Conservation (phyloP, 2,888 invertebrate species). For the Hypena proboscidalis region DNA sequence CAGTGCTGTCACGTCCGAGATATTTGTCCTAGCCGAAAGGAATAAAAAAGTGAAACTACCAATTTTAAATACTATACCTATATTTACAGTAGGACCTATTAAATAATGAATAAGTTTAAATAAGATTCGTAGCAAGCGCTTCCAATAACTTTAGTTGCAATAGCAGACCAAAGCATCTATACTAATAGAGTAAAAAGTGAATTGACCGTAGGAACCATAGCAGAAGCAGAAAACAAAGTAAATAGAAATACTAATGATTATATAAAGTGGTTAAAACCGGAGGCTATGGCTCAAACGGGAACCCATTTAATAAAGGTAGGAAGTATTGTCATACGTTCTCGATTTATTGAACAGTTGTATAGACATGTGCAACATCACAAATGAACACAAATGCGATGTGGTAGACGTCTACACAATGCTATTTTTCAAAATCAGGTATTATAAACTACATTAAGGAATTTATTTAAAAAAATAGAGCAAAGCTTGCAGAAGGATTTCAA, state of each 20-base stretch:
- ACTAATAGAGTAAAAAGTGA: slow-evolving; percentile 42
- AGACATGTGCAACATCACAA: slow-evolving; percentile 83
- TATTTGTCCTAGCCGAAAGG: slow-evolving; percentile 51
- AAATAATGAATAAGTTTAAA: slow-evolving; percentile 65
- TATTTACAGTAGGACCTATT: slow-evolving; percentile 79
- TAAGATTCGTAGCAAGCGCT: slow-evolving; percentile 70
- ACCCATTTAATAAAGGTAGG: slow-evolving; percentile 23
- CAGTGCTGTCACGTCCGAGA: slow-evolving; percentile 57
- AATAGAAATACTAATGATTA: slow-evolving; percentile 14
- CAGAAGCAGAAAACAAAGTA: slow-evolving; percentile 7
- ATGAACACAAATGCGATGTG: slow-evolving; percentile 63
- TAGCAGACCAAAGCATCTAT: slow-evolving; percentile 55
- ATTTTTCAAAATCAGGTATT: slow-evolving; percentile 10
- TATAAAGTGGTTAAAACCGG: slow-evolving; percentile 14
- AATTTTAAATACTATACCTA: slow-evolving; percentile 81
- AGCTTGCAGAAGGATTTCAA: slow-evolving; percentile 4
- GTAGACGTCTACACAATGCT: slow-evolving; percentile 81
- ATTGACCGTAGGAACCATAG: slow-evolving; percentile 29
- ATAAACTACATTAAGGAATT: not conserved
- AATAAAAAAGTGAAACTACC: slow-evolving; percentile 71
- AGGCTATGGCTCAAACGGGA: slow-evolving; percentile 34
- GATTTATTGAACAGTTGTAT: slow-evolving; percentile 61
- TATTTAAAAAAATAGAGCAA: slow-evolving; percentile 2
- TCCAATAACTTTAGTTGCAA: slow-evolving; percentile 57
- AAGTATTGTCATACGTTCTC: slow-evolving; percentile 30